phyloP scores from a whole-genome alignment of 2,888 invertebrate species.

The Octonoba sinensis region DNA sequence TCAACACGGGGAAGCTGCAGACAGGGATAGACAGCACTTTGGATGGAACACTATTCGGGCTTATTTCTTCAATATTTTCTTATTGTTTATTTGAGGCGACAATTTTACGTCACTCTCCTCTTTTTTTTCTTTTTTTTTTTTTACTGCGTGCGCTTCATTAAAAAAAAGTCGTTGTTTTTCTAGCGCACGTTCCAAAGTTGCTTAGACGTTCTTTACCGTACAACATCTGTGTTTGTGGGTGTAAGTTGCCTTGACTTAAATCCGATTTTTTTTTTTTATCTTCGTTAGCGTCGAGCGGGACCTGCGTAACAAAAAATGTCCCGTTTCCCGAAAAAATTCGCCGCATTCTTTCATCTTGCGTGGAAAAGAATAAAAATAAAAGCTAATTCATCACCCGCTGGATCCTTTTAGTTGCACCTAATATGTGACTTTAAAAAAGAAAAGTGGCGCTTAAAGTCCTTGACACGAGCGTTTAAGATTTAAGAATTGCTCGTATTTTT shows the following conservation, averaged over 20 bases:
- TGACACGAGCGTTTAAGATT: too few relatives aligned
- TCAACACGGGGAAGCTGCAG: slow-evolving; percentile 4
- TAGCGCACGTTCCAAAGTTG: slow-evolving; percentile 3
- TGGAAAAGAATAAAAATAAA: too few relatives aligned
- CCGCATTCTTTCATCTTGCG: too few relatives aligned
- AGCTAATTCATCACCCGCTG: too few relatives aligned
- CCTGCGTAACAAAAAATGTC: slow-evolving; percentile 1
- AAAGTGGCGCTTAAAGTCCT: too few relatives aligned
- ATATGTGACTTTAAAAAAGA: too few relatives aligned
- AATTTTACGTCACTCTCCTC: slow-evolving; percentile 16
- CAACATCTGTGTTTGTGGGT: slow-evolving; percentile 1
- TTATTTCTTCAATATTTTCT: not conserved
- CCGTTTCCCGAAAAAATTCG: too few relatives aligned
- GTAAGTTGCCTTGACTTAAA: slow-evolving; percentile 26
- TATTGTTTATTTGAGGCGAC: slow-evolving; percentile 16
- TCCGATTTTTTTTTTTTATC: slow-evolving; percentile 6
- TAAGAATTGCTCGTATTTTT: too few relatives aligned
- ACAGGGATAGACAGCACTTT: not conserved
- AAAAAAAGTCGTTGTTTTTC: slow-evolving; percentile 4
- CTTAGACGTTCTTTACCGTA: slow-evolving; percentile 8
- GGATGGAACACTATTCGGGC: not conserved
- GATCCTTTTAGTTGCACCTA: too few relatives aligned
- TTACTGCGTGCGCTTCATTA: not conserved
- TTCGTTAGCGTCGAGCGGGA: not conserved
- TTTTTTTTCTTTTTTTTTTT: too few relatives aligned